A percentile compares a stretch with the other conserved stretches of the same genome.
Evolutionary conservation across 1,140 invertebrate species (phyloP).

Genomic region (Drosophila ercepeae): DNA sequence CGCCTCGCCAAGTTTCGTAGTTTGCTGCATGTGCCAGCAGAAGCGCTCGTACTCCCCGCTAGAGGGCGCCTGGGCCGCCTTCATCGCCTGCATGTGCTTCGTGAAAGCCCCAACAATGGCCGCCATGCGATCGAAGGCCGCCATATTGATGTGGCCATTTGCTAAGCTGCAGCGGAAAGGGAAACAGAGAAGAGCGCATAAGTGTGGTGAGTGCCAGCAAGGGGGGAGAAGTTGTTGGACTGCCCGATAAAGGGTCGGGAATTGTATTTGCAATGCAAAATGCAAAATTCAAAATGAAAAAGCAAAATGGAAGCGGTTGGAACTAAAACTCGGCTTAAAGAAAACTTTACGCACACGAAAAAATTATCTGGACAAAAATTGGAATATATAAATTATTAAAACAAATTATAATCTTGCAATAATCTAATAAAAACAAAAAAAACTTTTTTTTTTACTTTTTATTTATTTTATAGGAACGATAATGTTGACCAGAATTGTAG

Average conservation of each 20-base stretch:
- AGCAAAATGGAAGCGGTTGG: constrained; percentile 13
- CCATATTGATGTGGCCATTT: constrained; percentile 83
- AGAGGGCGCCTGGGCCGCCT: constrained; percentile 48
- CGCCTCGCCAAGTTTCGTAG: constrained; percentile 70
- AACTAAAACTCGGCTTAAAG: neutral
- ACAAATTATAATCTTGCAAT: no score
- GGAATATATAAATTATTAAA: no score
- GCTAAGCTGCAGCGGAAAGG: constrained; percentile 61
- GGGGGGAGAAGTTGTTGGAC: neutral
- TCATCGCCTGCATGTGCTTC: constrained; percentile 77
- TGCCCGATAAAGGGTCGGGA: constrained; percentile 13
- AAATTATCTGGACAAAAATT: neutral
- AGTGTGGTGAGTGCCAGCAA: neutral
- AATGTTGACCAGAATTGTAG: no score
- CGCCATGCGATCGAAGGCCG: constrained; percentile 81
- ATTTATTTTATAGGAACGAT: neutral
- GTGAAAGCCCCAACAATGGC: constrained; percentile 82
- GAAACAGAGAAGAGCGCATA: constrained; percentile 3
- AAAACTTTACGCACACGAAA: neutral
- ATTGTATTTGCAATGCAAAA: constrained; percentile 25
- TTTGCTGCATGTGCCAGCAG: constrained; percentile 74
- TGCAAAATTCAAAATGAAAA: constrained; percentile 21
- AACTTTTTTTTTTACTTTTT: no score
- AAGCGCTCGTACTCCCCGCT: constrained; percentile 77
- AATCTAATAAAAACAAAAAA: no score